Conservation (phyloP, 2,888 invertebrate genomes). For the Elysia crispata region DNA sequence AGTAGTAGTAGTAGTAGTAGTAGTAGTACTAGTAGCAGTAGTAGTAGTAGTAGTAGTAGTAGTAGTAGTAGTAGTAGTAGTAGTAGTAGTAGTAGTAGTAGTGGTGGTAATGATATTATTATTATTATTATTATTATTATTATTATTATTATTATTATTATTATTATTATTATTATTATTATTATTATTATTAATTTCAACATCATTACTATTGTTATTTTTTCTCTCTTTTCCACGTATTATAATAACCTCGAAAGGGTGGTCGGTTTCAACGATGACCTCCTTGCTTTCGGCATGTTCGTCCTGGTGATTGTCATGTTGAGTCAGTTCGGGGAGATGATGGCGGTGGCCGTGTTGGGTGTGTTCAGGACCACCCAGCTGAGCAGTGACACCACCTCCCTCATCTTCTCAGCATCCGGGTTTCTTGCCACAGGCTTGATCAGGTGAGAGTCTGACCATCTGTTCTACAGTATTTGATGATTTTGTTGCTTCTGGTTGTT, state of each 20-base stretch:
- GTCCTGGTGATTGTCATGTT: slow-evolving; percentile 60
- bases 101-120: too few relatives aligned
- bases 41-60: too few relatives aligned
- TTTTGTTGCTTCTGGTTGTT: too few relatives aligned
- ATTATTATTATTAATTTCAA: not conserved
- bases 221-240: too few relatives aligned
- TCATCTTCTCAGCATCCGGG: slow-evolving; percentile 63
- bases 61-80: too few relatives aligned
- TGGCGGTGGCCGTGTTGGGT: slow-evolving; percentile 64
- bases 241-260: slow-evolving; percentile 57
- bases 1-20: too few relatives aligned
- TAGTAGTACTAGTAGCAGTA: too few relatives aligned
- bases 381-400: slow-evolving; percentile 63
- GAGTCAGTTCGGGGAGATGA: slow-evolving; percentile 66
- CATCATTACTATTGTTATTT: too few relatives aligned
- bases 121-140: too few relatives aligned
- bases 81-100: too few relatives aligned
- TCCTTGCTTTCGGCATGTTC: slow-evolving; percentile 62
- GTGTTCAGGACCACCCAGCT: slow-evolving; percentile 64
- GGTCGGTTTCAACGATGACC: slow-evolving; percentile 59
- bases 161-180: slow-evolving; percentile 1
- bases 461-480: too few relatives aligned
- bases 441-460: slow-evolving; percentile 55
- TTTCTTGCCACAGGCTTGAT: slow-evolving; percentile 68
- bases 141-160: too few relatives aligned